These are phyloP conservation scores for Cynaeus angustus DNA, from an alignment of 2,888 invertebrate genomes.

Conservation along the genomic window DNA sequence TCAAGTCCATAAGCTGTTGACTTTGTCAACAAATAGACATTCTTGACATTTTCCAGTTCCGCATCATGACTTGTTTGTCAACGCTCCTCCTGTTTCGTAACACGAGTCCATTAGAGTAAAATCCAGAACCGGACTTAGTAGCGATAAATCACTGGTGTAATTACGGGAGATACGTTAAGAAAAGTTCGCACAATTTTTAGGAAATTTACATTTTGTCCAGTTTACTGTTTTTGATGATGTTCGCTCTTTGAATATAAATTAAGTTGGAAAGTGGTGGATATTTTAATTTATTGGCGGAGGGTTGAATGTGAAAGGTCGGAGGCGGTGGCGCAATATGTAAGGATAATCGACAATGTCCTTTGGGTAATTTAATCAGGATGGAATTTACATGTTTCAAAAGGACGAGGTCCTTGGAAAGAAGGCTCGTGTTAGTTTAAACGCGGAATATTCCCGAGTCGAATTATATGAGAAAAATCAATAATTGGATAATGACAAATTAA, in stretches of 20 bases:
- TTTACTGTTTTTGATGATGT: neutral
- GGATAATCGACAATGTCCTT: slow-evolving; percentile 1
- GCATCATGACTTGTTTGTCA: neutral
- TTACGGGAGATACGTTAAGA: neutral
- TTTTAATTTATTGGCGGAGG: neutral
- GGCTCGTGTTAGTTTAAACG: too few relatives aligned
- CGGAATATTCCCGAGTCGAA: too few relatives aligned
- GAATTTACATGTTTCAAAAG: neutral
- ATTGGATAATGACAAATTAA: too few relatives aligned
- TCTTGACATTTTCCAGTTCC: neutral
- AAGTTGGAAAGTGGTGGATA: neutral
- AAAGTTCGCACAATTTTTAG: neutral
- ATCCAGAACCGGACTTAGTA: neutral
- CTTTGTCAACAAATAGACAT: neutral
- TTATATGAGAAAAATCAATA: too few relatives aligned
- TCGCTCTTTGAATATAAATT: neutral
- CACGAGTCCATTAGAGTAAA: neutral
- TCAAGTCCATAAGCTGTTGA: neutral
- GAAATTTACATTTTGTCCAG: neutral
- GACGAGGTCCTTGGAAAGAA: too few relatives aligned
- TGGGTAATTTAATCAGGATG: neutral
- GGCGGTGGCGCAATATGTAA: neutral
- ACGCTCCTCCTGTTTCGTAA: neutral
- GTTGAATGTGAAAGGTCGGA: neutral
- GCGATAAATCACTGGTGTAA: neutral